Conservation (phyloP, 2,888 invertebrate genomes). For the Agrotis exclamationis region DNA sequence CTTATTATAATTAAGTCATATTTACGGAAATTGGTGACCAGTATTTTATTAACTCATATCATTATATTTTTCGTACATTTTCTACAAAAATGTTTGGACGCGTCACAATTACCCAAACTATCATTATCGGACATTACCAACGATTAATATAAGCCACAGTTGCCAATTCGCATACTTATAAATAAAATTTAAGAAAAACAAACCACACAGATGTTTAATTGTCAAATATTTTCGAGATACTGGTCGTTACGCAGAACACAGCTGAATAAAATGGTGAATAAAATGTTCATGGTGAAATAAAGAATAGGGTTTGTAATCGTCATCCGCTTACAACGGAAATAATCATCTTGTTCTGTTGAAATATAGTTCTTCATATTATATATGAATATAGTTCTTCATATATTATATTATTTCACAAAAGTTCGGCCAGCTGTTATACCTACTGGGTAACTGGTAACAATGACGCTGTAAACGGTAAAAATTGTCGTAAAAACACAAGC, state of each 20-base stretch:
- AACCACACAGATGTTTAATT: slow-evolving; percentile 66
- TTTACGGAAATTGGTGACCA: too few relatives aligned
- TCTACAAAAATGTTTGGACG: slow-evolving; percentile 75
- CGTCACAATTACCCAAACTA: slow-evolving; percentile 53
- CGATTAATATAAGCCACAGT: slow-evolving; percentile 72
- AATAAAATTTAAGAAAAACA: slow-evolving; percentile 71
- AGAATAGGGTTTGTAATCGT: background rate
- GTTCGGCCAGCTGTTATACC: too few relatives aligned
- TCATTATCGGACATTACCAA: slow-evolving; percentile 63
- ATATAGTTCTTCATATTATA: too few relatives aligned
- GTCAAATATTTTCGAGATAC: slow-evolving; percentile 49
- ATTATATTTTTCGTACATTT: slow-evolving; percentile 25
- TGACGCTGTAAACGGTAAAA: too few relatives aligned
- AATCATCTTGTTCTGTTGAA: background rate
- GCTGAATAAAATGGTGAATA: slow-evolving; percentile 18
- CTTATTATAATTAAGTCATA: too few relatives aligned
- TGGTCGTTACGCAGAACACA: slow-evolving; percentile 35
- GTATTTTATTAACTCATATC: background rate
- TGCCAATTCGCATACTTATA: slow-evolving; percentile 70
- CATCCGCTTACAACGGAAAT: background rate
- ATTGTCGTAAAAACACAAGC: too few relatives aligned
- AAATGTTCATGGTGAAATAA: slow-evolving; percentile 4
- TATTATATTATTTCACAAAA: too few relatives aligned
- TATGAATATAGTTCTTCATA: too few relatives aligned
- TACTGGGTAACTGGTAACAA: too few relatives aligned